Conservation (phyloP, 1,140 invertebrate genomes). For the Acromyrmex charruanus region DNA sequence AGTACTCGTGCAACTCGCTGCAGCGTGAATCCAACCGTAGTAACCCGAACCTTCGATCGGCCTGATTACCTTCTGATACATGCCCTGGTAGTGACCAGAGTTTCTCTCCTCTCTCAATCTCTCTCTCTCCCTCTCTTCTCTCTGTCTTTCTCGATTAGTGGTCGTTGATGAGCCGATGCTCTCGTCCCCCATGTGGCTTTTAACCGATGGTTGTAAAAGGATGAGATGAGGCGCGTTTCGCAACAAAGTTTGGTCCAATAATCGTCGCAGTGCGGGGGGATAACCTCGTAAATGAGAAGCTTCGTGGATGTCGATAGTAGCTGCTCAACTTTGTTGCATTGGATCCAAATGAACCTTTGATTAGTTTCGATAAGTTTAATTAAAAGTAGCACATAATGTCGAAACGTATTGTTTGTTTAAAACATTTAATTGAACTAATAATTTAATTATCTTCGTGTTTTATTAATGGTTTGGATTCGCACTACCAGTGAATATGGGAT, state of each 20-base stretch:
- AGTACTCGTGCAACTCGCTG: constrained; percentile 37
- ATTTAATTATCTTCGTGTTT: background rate
- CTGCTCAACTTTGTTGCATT: background rate
- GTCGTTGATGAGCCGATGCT: constrained; percentile 1
- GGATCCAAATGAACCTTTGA: constrained; percentile 5
- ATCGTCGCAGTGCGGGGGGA: background rate
- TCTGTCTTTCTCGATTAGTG: constrained; percentile 18
- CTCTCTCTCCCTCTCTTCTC: background rate
- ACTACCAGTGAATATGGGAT: background rate
- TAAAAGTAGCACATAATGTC: background rate
- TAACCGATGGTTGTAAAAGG: constrained; percentile 5
- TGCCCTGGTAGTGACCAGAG: background rate
- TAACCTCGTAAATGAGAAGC: constrained; percentile 50
- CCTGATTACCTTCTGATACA: background rate
- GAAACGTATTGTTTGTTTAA: background rate
- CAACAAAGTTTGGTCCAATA: constrained; percentile 40
- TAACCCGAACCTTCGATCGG: constrained; percentile 43
- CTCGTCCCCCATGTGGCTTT: background rate
- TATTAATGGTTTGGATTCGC: background rate
- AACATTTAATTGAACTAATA: constrained; percentile 10
- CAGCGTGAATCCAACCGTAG: constrained; percentile 51
- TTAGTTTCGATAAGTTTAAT: constrained; percentile 11
- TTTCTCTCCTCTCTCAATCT: too few species aligned
- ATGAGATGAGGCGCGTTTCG: constrained; percentile 24
- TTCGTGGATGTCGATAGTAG: background rate